A percentile compares a stretch with the other conserved stretches of the same genome.
Conservation (phyloP, 1,140 invertebrate genomes). For the Chrysomallon squamiferum region DNA sequence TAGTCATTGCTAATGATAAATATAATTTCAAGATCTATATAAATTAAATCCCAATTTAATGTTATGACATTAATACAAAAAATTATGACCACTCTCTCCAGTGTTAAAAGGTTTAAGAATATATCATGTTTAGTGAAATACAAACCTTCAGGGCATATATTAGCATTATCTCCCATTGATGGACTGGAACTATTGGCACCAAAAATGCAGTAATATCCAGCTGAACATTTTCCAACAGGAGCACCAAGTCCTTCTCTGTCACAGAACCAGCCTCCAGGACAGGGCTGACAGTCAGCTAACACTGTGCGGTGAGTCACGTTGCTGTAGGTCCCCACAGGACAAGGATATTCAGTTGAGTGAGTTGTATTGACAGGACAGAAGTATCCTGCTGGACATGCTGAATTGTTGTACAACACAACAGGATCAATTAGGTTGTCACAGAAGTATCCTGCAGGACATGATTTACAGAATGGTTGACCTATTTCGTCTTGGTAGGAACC, state of each 20-base stretch:
- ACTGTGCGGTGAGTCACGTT: conserved; percentile 47
- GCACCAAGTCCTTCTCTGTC: conserved; percentile 37
- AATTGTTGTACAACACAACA: conserved; percentile 50
- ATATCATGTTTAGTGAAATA: too few relatives aligned
- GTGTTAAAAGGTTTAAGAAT: too few relatives aligned
- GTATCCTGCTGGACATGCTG: conserved; percentile 48
- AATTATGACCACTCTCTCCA: too few relatives aligned
- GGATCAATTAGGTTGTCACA: conserved; percentile 51
- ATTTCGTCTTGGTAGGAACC: conserved; percentile 54
- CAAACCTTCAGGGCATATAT: conserved; percentile 52
- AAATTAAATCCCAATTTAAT: too few relatives aligned
- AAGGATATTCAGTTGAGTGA: conserved; percentile 42
- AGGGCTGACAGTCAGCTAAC: conserved; percentile 42
- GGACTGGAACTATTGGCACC: conserved; percentile 53
- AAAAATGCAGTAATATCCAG: conserved; percentile 52
- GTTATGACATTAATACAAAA: too few relatives aligned
- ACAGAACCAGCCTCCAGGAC: conserved; percentile 56
- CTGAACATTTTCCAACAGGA: conserved; percentile 45
- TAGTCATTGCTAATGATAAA: too few relatives aligned
- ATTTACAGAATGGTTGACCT: conserved; percentile 44
- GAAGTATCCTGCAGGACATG: conserved; percentile 53
- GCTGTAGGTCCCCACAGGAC: conserved; percentile 54
- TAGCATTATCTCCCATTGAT: conserved; percentile 28
- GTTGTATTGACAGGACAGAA: conserved; percentile 53
- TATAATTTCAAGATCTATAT: too few relatives aligned